phyloP scores from a whole-genome alignment of 2,113 vertebrate species.

The Leucoraja erinaceus region DNA sequence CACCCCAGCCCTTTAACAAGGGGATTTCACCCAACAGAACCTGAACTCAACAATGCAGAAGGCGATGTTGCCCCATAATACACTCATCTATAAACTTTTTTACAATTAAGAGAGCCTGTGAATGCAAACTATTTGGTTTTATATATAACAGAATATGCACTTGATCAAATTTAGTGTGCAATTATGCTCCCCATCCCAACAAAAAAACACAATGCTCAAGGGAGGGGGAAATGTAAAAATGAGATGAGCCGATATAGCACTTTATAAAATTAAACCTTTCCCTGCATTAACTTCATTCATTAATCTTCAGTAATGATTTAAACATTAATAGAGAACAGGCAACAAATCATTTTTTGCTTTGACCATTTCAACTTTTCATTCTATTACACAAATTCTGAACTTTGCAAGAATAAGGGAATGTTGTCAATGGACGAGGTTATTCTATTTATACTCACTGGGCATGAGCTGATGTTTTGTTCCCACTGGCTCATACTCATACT shows the following conservation, averaged over 20 bases:
- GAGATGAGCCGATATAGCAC: background rate
- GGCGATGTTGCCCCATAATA: background rate
- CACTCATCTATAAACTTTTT: background rate
- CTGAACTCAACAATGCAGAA: background rate
- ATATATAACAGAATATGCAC: background rate
- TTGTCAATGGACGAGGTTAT: background rate
- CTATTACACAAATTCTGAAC: background rate
- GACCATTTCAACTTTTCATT: background rate
- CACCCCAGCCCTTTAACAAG: background rate
- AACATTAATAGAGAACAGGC: background rate
- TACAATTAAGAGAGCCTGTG: background rate
- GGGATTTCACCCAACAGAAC: background rate
- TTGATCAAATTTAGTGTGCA: background rate
- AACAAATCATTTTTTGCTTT: background rate
- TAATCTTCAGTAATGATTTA: background rate
- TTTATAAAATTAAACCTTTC: background rate
- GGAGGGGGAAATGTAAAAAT: background rate
- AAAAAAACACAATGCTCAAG: background rate
- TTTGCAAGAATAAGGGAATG: background rate
- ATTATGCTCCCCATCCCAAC: background rate
- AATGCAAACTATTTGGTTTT: background rate
- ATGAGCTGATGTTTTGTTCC: slow-evolving; percentile 83
- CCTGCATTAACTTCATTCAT: background rate
- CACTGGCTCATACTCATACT: slow-evolving; percentile 90
- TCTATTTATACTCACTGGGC: slow-evolving; percentile 71